Base-by-base conservation (phyloP, 2,113 vertebrate species). In the Leucosticte australis region DNA sequence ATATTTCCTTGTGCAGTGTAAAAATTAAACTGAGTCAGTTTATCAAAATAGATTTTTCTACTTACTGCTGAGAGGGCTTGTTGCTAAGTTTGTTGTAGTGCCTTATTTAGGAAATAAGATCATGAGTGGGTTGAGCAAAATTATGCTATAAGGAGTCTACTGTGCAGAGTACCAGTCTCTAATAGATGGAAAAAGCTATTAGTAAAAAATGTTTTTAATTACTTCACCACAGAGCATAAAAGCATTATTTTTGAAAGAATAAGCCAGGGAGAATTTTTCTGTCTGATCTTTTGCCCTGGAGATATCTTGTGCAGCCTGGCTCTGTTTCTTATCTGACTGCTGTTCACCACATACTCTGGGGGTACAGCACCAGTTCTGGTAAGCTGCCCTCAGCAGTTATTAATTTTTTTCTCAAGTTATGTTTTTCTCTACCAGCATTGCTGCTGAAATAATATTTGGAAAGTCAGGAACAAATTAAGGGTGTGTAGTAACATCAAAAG, bases 221-320 rank as follows among this genome's bases (percentile, higher is more conserved):
- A 55, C 37, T 90, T 96, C 71, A 90, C 68, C 64, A 73, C 55
- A 71, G 42, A 87, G 52, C 80, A 87, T 55, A 81, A 84, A 79
- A 77, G 60, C 55, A 33, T 89, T 94, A 26, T 75, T 93, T 87
- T 88, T 93, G 86, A 96, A 97, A 89, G 96, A 94, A 65, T 50
- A 53, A 70, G 84, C 96, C 91, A 59, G 77, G 60, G 65, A 83
- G 92, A 60, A 53, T 60, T 89, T 52, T 60, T 91, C 53, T 57
- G 44, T 71, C 49, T 83, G 73, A 79, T 94, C 69, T 87, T 95
- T 69, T 90, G 64, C 80, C 81, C 77, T 79, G 12, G 6, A 46
- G 70, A 67, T 53, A 39, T 85, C 94, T 96, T 96, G 47, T 91
- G 94, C 83, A 84, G 41, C 50, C 65, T 85, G 81, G 75, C 27